Base-by-base conservation (phyloP, 1,140 invertebrate genomes). In the Phenacoccus solenopsis region DNA sequence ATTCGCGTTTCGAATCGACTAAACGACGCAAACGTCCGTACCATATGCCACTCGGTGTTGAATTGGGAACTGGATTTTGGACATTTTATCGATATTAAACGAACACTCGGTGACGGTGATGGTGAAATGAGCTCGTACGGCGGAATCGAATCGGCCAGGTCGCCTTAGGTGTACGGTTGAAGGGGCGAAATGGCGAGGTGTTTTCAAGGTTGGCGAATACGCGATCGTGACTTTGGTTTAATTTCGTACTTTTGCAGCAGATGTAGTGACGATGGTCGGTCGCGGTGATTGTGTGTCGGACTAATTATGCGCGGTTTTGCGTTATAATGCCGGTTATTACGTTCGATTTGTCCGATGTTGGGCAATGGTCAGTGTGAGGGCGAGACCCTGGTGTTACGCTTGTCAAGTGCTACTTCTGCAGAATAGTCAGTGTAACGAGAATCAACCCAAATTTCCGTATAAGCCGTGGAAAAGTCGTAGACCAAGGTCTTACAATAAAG, bases 401-500 rank as follows among this genome's bases (percentile, higher is more conserved):
- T 78, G 76, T 75, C 79, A 79, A 71, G 75, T 75, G 71, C 70
- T 74, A 27, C 70, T 73, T 67, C 67, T 73, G 49, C 73, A 72
- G 30, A 73, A 67, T 24, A 70, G 68, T 22, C 20, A 70, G 38
- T n/a, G n/a, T n/a, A 49, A 69, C 7, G 28, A 73, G 1, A 59
- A 72, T 22, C 25, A 71, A 12, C 78, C 78, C 12, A 75, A 74
- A 67, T 78, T 79, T 71, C 76, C 76, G 28, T 79, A 79, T 71
- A 77, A 76, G 69, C 76, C 78, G 0, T 78, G 78, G 69, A 78
- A 76, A 69, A 73, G 74, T 7, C 74, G 76, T 13, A 74, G 75
- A 59, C 78, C 78, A 3, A 74, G 79, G 25, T 79, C 79, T 30
- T 79, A 77, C 70, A 80, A 78, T 73, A 77, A 77, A 77, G 78